A percentile compares a stretch with the other conserved stretches of the same genome.
Evolutionary conservation across 2,888 invertebrate species (phyloP).

Genomic region (Syrista parreyssii): DNA sequence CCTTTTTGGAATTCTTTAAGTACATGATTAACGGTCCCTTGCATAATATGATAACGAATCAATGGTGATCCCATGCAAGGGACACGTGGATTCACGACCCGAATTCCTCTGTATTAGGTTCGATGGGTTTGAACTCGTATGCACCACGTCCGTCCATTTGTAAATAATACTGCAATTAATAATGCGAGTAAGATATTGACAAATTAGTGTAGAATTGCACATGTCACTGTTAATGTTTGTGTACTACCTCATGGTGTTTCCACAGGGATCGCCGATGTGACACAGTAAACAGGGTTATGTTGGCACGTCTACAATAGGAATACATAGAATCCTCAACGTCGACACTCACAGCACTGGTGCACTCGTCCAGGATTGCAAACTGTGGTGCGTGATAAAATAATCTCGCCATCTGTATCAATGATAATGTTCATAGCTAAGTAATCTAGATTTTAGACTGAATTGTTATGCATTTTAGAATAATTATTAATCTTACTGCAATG

Average conservation of each 20-base stretch:
- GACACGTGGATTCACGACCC: constrained; percentile 80
- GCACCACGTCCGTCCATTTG: constrained; percentile 96
- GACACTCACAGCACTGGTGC: constrained; percentile 98
- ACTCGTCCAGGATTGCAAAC: constrained; percentile 98
- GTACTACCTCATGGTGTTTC: constrained; percentile 89
- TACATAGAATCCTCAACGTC: constrained; percentile 99
- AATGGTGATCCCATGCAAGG: constrained; percentile 32
- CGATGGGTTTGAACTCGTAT: constrained; percentile 89
- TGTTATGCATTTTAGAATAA: not conserved
- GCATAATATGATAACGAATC: constrained; percentile 15
- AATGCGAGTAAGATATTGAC: constrained; percentile 10
- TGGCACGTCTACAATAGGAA: constrained; percentile 84
- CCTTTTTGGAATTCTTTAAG: not conserved
- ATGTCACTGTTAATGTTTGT: constrained; percentile 5
- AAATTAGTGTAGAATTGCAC: not conserved
- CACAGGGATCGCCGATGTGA: constrained; percentile 97
- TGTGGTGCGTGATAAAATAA: constrained; percentile 97
- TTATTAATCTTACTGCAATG: constrained; percentile 78
- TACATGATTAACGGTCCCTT: constrained; percentile 21
- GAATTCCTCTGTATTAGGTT: constrained; percentile 88
- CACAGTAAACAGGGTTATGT: constrained; percentile 96
- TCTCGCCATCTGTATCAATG: constrained; percentile 83
- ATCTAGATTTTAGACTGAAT: not conserved
- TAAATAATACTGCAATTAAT: constrained; percentile 78
- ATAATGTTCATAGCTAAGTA: constrained; percentile 8